Evolutionary conservation across 2,113 vertebrate genomes (phyloP), one percentile per base, ranked within the genome.

Genomic region (Hippoglossus stenolepis): DNA sequence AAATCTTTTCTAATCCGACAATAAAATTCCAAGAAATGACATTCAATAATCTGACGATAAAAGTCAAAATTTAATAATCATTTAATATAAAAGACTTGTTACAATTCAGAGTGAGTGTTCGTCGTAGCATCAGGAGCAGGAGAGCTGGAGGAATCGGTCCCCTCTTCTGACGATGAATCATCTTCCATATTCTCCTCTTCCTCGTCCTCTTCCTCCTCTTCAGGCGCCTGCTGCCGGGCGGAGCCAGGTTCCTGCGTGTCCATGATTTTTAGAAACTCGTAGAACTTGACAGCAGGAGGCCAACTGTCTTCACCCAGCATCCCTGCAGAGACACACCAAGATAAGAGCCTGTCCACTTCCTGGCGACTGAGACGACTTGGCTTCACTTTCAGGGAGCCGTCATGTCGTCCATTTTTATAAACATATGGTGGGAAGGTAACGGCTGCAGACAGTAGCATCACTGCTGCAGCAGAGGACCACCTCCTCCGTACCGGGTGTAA

Each of bases 211-310:
- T 83, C 80, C 69, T 75, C 92, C 3, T 11, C 56, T 0, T 54
- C 65, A 0, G 54, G 38, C 0, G n/a, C 45, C 53, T 84, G 91
- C 61, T 89, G 91, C 18, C 84, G 28, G 2, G 93, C 79, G 0
- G 82, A 89, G 23, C 90, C 90, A 0, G 90, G 92, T 2, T 83
- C 7, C 0, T 95, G 60, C 0, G 73, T 80, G 70, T 97, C 97
- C 95, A 98, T 97, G 93, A 96, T 90, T 60, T 90, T 93, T 17
- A 99, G 95, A 83, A 98, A 98, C 86, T 98, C 80, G 0, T 96
- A 96, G 40, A 97, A 95, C 0, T 96, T 93, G 31, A 94, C 93
- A 4, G 94, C 90, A 10, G 97, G 96, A 59, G 88, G 94, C 97
- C 97, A 97, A 18, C 93, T 89, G 14, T 94, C 91, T 18, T 93